Conservation (phyloP, 2,113 vertebrate genomes). For the Trematomus loennbergii region DNA sequence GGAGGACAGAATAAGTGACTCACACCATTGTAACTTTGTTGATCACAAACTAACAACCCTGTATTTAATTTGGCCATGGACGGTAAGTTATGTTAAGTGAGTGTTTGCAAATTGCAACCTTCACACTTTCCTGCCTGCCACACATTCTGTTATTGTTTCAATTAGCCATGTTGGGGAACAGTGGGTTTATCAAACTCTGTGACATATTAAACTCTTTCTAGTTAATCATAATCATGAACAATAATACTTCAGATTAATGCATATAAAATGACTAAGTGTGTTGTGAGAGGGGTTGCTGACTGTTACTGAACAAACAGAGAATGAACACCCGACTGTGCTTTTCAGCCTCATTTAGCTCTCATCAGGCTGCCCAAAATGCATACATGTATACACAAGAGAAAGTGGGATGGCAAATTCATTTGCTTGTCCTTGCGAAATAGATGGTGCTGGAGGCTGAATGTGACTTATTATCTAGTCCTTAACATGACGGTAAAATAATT, state of each 20-base stretch:
- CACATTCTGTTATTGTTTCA: not conserved
- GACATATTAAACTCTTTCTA: not conserved
- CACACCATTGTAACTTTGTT: not conserved
- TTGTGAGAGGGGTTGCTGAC: not conserved
- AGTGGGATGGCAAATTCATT: not conserved
- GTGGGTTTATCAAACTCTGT: not conserved
- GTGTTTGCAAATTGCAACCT: not conserved
- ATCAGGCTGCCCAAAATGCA: no score
- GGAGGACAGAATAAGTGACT: not conserved
- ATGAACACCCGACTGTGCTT: not conserved
- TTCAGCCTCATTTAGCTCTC: not conserved
- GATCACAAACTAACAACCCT: conserved; percentile 8
- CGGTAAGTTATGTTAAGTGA: not conserved
- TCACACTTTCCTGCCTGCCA: not conserved
- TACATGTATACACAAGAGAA: not conserved
- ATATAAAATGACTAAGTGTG: not conserved
- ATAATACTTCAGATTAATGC: not conserved
- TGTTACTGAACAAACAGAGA: not conserved
- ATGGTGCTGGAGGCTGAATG: not conserved
- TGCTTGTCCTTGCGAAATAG: not conserved
- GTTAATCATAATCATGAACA: conserved; percentile 12
- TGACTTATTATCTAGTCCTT: not conserved
- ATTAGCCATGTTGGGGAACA: not conserved
- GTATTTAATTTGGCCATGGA: not conserved
- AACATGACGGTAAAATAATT: not conserved